These are phyloP conservation scores for Drosophila tropicalis DNA, from an alignment of 1,140 invertebrate species.

Conservation along the genomic window DNA sequence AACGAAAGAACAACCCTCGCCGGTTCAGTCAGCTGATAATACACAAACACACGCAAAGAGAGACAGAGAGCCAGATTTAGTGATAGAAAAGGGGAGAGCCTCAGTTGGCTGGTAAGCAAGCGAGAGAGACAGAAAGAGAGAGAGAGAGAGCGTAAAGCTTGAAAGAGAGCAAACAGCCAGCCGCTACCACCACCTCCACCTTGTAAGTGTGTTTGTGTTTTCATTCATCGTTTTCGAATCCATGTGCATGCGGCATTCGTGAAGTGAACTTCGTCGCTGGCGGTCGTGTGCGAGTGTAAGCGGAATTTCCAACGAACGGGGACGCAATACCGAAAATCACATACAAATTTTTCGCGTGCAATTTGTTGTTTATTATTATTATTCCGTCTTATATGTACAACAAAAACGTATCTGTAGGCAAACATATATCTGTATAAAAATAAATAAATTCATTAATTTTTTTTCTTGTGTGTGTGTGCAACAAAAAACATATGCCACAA, in stretches of 20 bases:
- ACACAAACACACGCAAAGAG: constrained; percentile 10
- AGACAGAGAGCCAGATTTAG: constrained; percentile 28
- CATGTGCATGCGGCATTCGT: constrained; percentile 53
- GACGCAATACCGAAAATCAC: constrained; percentile 38
- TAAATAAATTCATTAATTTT: constrained; percentile 49
- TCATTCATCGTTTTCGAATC: constrained; percentile 50
- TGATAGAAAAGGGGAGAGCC: constrained; percentile 18
- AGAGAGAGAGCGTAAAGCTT: constrained; percentile 33
- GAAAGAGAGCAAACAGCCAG: constrained; percentile 36
- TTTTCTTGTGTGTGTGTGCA: constrained; percentile 37
- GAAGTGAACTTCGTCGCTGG: constrained; percentile 78
- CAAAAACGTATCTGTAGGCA: constrained; percentile 8
- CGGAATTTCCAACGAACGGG: constrained; percentile 45
- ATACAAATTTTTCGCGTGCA: constrained; percentile 33
- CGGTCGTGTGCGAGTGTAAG: constrained; percentile 65
- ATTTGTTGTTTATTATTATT: constrained; percentile 48
- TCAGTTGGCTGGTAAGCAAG: constrained; percentile 32
- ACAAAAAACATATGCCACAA: constrained; percentile 54
- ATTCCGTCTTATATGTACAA: constrained; percentile 37
- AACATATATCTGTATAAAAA: constrained; percentile 34
- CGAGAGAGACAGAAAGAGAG: constrained; percentile 32
- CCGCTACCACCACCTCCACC: constrained; percentile 19
- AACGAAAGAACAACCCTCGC: constrained; percentile 69
- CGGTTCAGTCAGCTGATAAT: constrained; percentile 24
- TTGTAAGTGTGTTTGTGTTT: constrained; percentile 21